Percentiles rank a stretch among this genome's conserved stretches.
These are phyloP conservation scores for Metopolophium dirhodum DNA, from an alignment of 1,140 invertebrate genomes.

Conservation along the genomic window DNA sequence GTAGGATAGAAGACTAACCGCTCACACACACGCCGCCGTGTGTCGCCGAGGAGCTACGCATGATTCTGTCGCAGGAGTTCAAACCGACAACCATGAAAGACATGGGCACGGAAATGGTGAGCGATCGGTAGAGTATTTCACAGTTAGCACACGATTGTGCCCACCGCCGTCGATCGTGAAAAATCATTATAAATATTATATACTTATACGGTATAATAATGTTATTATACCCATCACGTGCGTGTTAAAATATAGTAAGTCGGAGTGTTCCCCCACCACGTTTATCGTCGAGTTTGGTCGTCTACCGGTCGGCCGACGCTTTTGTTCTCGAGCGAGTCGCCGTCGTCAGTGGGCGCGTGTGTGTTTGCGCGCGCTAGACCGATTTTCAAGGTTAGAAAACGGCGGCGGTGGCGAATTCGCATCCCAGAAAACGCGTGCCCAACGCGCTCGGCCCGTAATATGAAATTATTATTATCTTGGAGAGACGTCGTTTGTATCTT, in stretches of 20 bases:
- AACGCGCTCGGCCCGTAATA: neutral
- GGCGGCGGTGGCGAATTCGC: conserved; percentile 13
- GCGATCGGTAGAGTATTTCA: neutral
- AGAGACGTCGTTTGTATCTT: neutral
- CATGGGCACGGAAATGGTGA: conserved; percentile 55
- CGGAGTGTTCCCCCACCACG: neutral
- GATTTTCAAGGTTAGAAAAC: conserved; percentile 52
- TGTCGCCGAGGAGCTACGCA: neutral
- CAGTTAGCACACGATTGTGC: no score
- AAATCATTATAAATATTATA: no score
- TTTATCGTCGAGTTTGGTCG: neutral
- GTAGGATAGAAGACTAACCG: neutral
- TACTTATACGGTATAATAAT: neutral
- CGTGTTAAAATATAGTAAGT: neutral
- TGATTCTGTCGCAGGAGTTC: conserved; percentile 15
- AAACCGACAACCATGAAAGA: conserved; percentile 37
- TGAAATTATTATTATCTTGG: neutral
- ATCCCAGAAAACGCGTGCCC: neutral
- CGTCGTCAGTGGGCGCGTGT: neutral
- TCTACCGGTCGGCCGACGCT: conserved; percentile 3
- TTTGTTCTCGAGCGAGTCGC: conserved; percentile 38
- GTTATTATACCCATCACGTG: neutral
- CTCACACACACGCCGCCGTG: neutral
- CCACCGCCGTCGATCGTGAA: no score
- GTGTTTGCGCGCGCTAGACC: neutral